phyloP scores from a whole-genome alignment of 2,888 invertebrate genomes.

The Cataglyphis cursor region DNA sequence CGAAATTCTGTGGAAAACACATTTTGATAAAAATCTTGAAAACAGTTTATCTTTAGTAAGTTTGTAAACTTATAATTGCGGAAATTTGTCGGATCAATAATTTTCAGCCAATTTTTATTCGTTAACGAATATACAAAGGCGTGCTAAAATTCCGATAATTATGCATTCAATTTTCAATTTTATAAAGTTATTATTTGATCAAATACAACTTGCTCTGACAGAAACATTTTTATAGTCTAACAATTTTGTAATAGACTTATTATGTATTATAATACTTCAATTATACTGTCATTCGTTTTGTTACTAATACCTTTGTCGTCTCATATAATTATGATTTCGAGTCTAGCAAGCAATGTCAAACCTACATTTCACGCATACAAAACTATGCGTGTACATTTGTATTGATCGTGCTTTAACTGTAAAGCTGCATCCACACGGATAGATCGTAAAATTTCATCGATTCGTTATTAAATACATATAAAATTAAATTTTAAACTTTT shows the following conservation, averaged over 20 bases:
- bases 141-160: neutral
- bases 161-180: neutral
- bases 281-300: conserved; percentile 20
- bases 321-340: conserved; percentile 28
- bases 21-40: neutral
- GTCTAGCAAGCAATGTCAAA: conserved; percentile 6
- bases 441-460: neutral
- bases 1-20: neutral
- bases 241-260: neutral
- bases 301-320: conserved; percentile 25
- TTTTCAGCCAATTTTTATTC: conserved; percentile 9
- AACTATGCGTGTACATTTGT: conserved; percentile 31
- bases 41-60: neutral
- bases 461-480: conserved; percentile 1
- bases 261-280: conserved; percentile 2
- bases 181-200: conserved; percentile 11
- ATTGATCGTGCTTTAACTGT: conserved; percentile 35
- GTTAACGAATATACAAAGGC: neutral
- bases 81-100: neutral
- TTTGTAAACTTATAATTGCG: neutral
- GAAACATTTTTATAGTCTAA: conserved; percentile 10
- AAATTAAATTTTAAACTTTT: conserved; percentile 18
- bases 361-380: conserved; percentile 31
- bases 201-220: neutral
- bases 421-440: conserved; percentile 38